Percentiles rank a stretch among this genome's conserved stretches.
These are phyloP conservation scores for Cynopterus sphinx DNA, from an alignment of 2,797 vertebrate species.

Conservation along the genomic window DNA sequence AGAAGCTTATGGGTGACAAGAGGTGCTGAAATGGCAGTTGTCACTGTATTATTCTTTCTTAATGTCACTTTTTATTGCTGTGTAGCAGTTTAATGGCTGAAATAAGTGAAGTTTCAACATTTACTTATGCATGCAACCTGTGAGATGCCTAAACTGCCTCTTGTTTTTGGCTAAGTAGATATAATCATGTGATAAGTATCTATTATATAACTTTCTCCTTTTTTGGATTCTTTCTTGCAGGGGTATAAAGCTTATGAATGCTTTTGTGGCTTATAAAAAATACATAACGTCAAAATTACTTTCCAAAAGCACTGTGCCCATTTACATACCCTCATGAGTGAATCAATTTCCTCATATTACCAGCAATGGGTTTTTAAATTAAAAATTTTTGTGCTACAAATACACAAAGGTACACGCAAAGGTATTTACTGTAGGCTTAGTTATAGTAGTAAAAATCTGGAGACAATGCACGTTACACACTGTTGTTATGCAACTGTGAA, in stretches of 20 bases:
- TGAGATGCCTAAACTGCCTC: not conserved
- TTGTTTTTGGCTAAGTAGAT: not conserved
- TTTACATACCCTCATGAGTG: not conserved
- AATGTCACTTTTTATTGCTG: not conserved
- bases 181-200: not conserved
- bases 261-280: conserved; percentile 17
- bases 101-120: not conserved
- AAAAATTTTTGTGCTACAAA: not conserved
- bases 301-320: not conserved
- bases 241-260: not conserved
- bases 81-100: not conserved
- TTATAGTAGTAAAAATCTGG: not conserved
- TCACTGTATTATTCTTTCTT: not conserved
- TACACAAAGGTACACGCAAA: not conserved
- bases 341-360: not conserved
- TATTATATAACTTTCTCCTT: not conserved
- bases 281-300: not conserved
- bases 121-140: not conserved
- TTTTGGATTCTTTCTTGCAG: not conserved
- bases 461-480: not conserved
- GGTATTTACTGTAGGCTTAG: not conserved
- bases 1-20: not conserved
- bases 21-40: not conserved
- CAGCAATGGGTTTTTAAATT: not conserved
- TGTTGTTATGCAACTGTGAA: too few species aligned